Conservation (phyloP, 2,797 vertebrate species). For the Artibeus jamaicensis region DNA sequence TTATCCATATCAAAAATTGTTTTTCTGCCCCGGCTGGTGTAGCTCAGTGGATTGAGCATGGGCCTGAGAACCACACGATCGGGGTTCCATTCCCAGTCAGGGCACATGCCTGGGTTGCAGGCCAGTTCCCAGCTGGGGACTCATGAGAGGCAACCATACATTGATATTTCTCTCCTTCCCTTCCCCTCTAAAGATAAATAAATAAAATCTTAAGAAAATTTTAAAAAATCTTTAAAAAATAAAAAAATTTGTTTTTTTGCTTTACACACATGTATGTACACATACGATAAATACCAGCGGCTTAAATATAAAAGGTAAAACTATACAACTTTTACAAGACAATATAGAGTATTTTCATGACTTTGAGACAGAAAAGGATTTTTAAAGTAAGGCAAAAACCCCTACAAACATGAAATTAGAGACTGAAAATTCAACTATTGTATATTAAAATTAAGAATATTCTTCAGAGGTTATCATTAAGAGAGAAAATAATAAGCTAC, state of each 20-base stretch:
- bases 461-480: background rate
- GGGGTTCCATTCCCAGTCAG: too few relatives aligned
- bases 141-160: too few relatives aligned
- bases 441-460: background rate
- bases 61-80: too few relatives aligned
- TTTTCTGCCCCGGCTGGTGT: too few relatives aligned
- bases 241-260: background rate
- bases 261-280: background rate
- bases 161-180: too few relatives aligned
- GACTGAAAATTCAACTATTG: background rate
- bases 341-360: background rate
- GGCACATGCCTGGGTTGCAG: too few relatives aligned
- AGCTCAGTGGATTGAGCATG: too few relatives aligned
- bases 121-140: too few relatives aligned
- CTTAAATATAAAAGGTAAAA: background rate
- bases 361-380: background rate
- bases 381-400: background rate
- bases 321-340: background rate
- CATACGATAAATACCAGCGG: background rate
- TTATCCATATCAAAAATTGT: background rate
- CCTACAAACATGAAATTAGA: background rate
- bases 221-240: too few relatives aligned
- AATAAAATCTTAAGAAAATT: too few relatives aligned
- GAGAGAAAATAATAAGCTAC: background rate
- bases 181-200: too few relatives aligned